Evolutionary conservation across 2,113 vertebrate species (phyloP), one percentile per base, ranked within the genome.

Genomic region (Ivindomyrus marchei): DNA sequence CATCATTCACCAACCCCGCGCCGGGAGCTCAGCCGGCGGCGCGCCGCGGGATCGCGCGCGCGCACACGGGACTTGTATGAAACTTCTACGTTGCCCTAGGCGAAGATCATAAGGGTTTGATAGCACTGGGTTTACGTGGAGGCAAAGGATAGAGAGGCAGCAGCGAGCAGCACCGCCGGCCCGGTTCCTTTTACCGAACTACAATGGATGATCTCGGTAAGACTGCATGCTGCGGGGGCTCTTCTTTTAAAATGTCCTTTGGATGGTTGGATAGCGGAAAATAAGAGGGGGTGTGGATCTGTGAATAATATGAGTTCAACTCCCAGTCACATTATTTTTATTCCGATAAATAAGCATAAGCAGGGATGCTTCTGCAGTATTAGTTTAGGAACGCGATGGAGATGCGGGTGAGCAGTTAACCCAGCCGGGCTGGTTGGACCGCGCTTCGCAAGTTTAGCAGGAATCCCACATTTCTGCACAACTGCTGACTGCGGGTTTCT

Each of bases 201-300:
- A 90, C 88, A 83, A 96, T 96, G 96, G 96, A 96, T 88, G 96
- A 96, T 70, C 91, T 96, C 87, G 96, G 96, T 96, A 89, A 95
- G 94, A 93, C 8, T 4, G 19, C 0, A 46, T 5, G 4, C 24
- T 27, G 70, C 45, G 45, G 66, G 45, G 2, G 42, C 39, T 42
- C n/a, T n/a, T 47, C 88, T 21, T 74, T 53, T 10, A 24, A 85
- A 42, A 45, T 45, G 36, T 5, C 39, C 15, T 42, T 45, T 39
- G 77, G 31, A 85, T 21, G 83, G 74, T 13, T 10, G 77, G n/a
- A 58, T 39, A 91, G 90, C 70, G 50, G 85, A 85, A 19, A 91
- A 90, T 92, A 50, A 90, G 91, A 92, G 93, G 92, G 91, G 91
- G 93, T 89, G 85, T 85, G 89, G 91, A 53, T 5, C 85, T 88